Percentiles rank a stretch among this genome's conserved stretches.
Evolutionary conservation across 1,140 invertebrate species (phyloP).

Genomic region (Drosophila willistoni): DNA sequence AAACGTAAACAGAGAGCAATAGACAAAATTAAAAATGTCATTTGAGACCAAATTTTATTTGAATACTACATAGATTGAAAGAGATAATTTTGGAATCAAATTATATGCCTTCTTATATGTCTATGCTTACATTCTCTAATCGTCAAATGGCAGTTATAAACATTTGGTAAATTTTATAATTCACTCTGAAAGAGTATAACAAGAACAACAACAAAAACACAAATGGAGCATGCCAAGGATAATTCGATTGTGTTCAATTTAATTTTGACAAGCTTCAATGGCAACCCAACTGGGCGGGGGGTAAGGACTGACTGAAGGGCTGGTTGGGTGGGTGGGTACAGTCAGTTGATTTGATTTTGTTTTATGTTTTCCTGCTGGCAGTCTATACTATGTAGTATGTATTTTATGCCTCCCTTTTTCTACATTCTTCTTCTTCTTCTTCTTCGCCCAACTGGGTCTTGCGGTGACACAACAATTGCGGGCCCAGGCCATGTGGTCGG

Average conservation of each 20-base stretch:
- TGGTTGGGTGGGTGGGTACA: slow-evolving; percentile 22
- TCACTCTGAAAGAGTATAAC: slow-evolving; percentile 17
- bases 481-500: slow-evolving; percentile 12
- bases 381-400: slow-evolving; percentile 26
- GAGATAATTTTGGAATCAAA: too few species aligned
- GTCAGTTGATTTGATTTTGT: slow-evolving; percentile 78
- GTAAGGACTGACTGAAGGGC: too few species aligned
- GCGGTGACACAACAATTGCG: slow-evolving; percentile 53
- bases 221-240: slow-evolving; percentile 79
- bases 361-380: slow-evolving; percentile 74
- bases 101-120: too few species aligned
- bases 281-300: not conserved
- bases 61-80: too few species aligned
- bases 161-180: not conserved
- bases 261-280: slow-evolving; percentile 83
- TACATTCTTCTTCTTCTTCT: slow-evolving; percentile 37
- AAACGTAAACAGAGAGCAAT: too few species aligned
- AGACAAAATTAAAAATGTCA: too few species aligned
- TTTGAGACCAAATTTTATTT: too few species aligned
- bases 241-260: slow-evolving; percentile 83
- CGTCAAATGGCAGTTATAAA: not conserved
- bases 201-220: slow-evolving; percentile 20
- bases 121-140: too few species aligned
- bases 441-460: slow-evolving; percentile 31
- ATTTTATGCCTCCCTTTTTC: slow-evolving; percentile 28